These are phyloP conservation scores for Willowsia nigromaculata DNA, from an alignment of 2,888 invertebrate species.

Conservation along the genomic window DNA sequence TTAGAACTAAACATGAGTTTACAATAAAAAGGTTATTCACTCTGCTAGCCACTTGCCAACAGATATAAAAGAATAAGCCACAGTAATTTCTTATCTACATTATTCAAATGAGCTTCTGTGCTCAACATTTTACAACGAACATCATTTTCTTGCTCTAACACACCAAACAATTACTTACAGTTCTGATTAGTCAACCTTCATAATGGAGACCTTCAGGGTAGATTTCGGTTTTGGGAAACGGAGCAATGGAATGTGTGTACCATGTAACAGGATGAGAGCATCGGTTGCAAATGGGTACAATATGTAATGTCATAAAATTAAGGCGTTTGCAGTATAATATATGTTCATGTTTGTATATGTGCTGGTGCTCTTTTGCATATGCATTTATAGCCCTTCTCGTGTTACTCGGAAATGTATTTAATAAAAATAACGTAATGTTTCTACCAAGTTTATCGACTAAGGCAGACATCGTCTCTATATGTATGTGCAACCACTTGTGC, in stretches of 20 bases:
- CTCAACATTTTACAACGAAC: too few species aligned
- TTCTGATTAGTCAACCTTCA: conserved; percentile 54
- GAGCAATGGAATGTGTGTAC: conserved; percentile 1
- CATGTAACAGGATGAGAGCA: conserved; percentile 26
- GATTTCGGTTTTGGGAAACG: conserved; percentile 48
- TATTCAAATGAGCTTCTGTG: too few species aligned
- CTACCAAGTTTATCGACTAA: not conserved
- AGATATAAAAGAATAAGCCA: too few species aligned
- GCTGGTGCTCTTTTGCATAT: not conserved
- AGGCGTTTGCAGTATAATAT: not conserved
- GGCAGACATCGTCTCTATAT: not conserved
- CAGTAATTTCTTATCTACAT: too few species aligned
- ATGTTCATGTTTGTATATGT: not conserved
- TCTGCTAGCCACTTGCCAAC: too few species aligned
- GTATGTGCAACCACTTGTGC: conserved; percentile 13
- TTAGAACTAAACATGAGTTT: too few species aligned
- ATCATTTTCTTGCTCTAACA: too few species aligned
- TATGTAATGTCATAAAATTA: conserved; percentile 46
- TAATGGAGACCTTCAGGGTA: conserved; percentile 52
- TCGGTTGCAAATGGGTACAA: not conserved
- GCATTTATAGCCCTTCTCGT: not conserved
- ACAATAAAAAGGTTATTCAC: too few species aligned
- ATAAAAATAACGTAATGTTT: conserved; percentile 7
- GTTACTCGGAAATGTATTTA: conserved; percentile 11
- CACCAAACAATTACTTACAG: conserved; percentile 49